Conservation (phyloP, 1,140 invertebrate genomes). For the Penaeus vannamei region DNA sequence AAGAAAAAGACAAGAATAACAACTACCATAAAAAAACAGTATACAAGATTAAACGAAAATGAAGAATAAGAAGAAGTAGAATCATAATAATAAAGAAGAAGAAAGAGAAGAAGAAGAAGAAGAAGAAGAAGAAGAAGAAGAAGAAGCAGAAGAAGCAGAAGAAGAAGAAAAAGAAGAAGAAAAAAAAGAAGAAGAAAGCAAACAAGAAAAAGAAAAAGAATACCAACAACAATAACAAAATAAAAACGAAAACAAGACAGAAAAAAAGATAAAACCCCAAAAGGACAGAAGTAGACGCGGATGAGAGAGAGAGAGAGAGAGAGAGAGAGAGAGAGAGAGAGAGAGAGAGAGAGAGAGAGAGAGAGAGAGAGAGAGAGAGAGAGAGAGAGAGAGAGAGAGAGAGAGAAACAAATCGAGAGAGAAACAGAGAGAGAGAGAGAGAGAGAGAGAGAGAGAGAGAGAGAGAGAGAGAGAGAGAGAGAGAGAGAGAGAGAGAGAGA, state of each 20-base stretch:
- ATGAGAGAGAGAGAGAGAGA: neutral
- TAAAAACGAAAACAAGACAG: too few relatives aligned
- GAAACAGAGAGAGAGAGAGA: neutral
- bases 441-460: neutral
- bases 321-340: too few relatives aligned
- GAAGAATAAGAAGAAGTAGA: too few relatives aligned
- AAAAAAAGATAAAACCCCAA: too few relatives aligned
- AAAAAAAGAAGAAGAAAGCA: too few relatives aligned
- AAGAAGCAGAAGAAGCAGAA: neutral
- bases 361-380: neutral
- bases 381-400: neutral
- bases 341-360: neutral
- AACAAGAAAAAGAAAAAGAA: too few relatives aligned
- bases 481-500: neutral
- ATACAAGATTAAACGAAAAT: too few relatives aligned
- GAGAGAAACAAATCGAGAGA: neutral
- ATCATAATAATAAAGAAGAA: too few relatives aligned
- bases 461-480: neutral
- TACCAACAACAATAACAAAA: too few relatives aligned
- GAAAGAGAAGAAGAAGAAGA: neutral
- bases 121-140: neutral
- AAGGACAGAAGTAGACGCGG: neutral
- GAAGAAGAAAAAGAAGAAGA: too few relatives aligned
- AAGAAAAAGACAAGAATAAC: neutral
- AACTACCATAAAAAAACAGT: neutral